Percentiles rank a stretch among this genome's conserved stretches.
Evolutionary conservation across 2,888 invertebrate genomes (phyloP).

Genomic region (Trypoxylon attenuatum): DNA sequence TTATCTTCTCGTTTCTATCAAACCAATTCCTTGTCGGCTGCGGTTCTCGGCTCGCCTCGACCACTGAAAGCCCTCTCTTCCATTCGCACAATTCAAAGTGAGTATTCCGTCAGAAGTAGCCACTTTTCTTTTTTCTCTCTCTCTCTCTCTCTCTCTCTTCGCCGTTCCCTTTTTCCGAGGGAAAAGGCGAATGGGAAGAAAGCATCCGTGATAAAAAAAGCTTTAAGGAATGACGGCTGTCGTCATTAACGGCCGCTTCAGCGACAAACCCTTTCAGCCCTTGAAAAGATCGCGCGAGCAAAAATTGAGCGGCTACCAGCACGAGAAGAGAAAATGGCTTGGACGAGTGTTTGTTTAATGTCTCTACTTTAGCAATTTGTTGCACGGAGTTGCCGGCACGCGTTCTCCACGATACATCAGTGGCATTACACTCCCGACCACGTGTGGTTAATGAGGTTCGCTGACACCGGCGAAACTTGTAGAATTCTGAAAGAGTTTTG

Average conservation of each 20-base stretch:
- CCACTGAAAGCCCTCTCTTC: too few relatives aligned
- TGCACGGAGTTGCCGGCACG: neutral
- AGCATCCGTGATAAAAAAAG: too few relatives aligned
- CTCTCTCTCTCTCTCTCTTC: too few relatives aligned
- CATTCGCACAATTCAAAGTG: too few relatives aligned
- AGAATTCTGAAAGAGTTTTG: neutral
- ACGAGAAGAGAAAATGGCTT: neutral
- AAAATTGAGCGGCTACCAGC: neutral
- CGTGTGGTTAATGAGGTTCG: neutral
- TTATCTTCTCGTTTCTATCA: too few relatives aligned
- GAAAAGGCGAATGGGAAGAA: conserved; percentile 6
- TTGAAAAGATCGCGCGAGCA: neutral
- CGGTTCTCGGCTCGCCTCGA: too few relatives aligned
- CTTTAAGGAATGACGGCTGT: too few relatives aligned
- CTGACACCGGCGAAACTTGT: neutral
- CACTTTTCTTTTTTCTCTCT: too few relatives aligned
- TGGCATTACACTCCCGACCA: neutral
- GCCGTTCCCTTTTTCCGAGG: too few relatives aligned
- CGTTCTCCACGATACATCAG: too few relatives aligned
- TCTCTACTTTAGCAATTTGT: neutral
- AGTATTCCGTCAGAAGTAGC: too few relatives aligned
- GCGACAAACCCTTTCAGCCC: neutral
- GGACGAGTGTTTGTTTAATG: neutral
- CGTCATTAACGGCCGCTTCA: neutral
- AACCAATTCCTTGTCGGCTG: too few relatives aligned